Evolutionary conservation across 2,113 vertebrate species (phyloP).

Genomic region (Lepisosteus oculatus): DNA sequence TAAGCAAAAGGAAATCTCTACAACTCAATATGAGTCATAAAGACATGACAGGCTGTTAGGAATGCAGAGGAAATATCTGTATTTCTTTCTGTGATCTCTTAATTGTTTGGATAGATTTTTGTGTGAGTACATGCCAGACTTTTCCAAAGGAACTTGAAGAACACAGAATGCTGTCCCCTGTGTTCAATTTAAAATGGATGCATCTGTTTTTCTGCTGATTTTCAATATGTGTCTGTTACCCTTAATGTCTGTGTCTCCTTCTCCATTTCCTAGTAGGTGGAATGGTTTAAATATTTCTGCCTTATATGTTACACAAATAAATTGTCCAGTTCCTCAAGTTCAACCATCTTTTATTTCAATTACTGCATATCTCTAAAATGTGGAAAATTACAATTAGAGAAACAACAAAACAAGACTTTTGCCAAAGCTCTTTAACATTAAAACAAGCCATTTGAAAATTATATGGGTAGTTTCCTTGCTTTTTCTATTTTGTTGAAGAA

Average conservation of each 20-base stretch:
- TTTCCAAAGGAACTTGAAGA: constrained; percentile 28
- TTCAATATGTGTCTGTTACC: neutral
- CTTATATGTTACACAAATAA: too few species aligned
- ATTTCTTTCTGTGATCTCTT: constrained; percentile 23
- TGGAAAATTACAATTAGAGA: too few species aligned
- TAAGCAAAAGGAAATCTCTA: neutral
- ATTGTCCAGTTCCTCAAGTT: too few species aligned
- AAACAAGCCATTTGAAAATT: too few species aligned
- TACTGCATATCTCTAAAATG: too few species aligned
- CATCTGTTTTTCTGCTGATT: constrained; percentile 29
- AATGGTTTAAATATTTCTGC: too few species aligned
- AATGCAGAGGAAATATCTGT: constrained; percentile 21
- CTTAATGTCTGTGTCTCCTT: neutral
- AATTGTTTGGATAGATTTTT: constrained; percentile 15
- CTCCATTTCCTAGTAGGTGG: constrained; percentile 1
- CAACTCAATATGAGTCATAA: constrained; percentile 19
- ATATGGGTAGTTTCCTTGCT: too few species aligned
- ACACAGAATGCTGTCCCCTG: constrained; percentile 27
- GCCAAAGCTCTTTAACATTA: too few species aligned
- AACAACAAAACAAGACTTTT: too few species aligned
- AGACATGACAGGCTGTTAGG: neutral
- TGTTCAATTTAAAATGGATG: constrained; percentile 29
- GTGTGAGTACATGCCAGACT: constrained; percentile 12
- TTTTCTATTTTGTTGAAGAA: too few species aligned
- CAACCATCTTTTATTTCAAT: too few species aligned